Percentiles rank a stretch among this genome's conserved stretches.
phyloP scores from a whole-genome alignment of 1,140 invertebrate species.

The Cydia strobilella region DNA sequence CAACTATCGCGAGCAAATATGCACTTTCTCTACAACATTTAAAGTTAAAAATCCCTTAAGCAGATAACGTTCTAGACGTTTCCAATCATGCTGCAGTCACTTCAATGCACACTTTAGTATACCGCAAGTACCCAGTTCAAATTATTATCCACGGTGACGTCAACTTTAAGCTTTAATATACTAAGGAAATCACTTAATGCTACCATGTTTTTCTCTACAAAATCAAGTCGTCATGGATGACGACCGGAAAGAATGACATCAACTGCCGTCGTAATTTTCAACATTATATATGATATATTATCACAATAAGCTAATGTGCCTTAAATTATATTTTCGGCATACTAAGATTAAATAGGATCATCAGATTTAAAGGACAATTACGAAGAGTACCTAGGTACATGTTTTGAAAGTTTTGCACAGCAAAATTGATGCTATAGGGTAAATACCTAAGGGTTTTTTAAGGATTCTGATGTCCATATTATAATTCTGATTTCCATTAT shows the following conservation, averaged over 20 bases:
- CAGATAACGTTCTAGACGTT: slow-evolving; percentile 36
- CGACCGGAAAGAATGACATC: slow-evolving; percentile 3
- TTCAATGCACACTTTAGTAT: slow-evolving; percentile 13
- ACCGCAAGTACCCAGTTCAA: slow-evolving; percentile 15
- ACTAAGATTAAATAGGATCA: neutral
- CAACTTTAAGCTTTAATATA: slow-evolving; percentile 14
- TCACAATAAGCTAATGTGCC: neutral
- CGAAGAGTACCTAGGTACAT: neutral
- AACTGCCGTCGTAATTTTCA: neutral
- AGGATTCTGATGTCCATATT: too few species aligned
- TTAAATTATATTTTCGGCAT: slow-evolving; percentile 6
- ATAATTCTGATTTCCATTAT: too few species aligned
- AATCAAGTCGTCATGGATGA: neutral
- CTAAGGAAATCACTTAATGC: neutral
- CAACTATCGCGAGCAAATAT: slow-evolving; percentile 32
- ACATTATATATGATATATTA: neutral
- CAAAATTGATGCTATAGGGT: neutral
- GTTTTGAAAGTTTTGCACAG: slow-evolving; percentile 10
- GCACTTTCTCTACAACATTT: slow-evolving; percentile 36
- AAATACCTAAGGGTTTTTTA: neutral
- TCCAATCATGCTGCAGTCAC: slow-evolving; percentile 24
- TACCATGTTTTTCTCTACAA: neutral
- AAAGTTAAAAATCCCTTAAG: slow-evolving; percentile 40
- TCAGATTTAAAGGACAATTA: neutral
- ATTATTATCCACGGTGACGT: slow-evolving; percentile 14